Base-by-base conservation (phyloP, 1,140 invertebrate species). In the Drosophila triauraria region DNA sequence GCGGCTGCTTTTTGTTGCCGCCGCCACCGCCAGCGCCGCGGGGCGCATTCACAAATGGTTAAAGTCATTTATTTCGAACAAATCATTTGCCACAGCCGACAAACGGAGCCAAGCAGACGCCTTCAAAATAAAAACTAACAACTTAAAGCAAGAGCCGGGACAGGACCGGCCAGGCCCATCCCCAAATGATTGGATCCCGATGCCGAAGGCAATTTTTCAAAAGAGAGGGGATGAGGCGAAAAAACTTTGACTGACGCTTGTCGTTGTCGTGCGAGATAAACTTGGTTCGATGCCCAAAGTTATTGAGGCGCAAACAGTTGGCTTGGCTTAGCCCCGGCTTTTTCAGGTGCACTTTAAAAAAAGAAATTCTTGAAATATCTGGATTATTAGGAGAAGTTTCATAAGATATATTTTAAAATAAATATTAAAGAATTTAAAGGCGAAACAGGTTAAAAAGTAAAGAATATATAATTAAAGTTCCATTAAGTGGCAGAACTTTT, bases 241-340 rank as follows among this genome's bases (percentile, higher is more conserved):
- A 62, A 85, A 88, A 88, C 81, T 85, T 90, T 88, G 84, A 88
- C 74, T 90, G 84, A 88, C 78, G 84, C 78, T 90, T 81, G 85
- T 88, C 84, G 70, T 83, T 76, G 79, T 63, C 70, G 59, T 61
- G 64, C 58, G 48, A 90, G 85, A 88, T 90, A 88, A 90, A 90
- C 85, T 84, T 90, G 80, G 59, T 88, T 88, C 81, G 67, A 79
- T 79, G 76, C 77, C 77, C 67, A 84, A 88, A 88, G 71, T 88
- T 88, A 88, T 90, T 81, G 84, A 90, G 78, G 84, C 84, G 85
- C 85, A 88, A 88, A 90, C 84, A 90, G 77, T 88, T 80, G 65
- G 67, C 63, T 51, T 42, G 63, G 76, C 75, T 77, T 57, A 69
- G 67, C n/a, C 32, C 27, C 15, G 67, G 8, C 42, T 54, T 54